These are phyloP conservation scores for Hemithea aestivaria DNA, from an alignment of 2,888 invertebrate species.

Conservation along the genomic window DNA sequence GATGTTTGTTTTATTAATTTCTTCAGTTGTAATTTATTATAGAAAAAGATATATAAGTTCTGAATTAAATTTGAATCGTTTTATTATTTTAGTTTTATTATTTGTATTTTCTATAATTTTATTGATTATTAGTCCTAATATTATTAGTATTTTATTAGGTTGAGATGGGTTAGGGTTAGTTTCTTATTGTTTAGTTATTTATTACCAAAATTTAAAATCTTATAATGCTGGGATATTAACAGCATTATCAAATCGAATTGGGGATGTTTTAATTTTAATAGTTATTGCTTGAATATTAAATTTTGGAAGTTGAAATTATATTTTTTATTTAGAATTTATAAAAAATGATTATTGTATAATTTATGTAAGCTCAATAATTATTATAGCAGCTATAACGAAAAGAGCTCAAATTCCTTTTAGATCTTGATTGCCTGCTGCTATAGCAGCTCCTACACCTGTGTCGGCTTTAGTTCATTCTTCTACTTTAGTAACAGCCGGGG, in stretches of 20 bases:
- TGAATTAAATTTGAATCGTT: constrained; percentile 80
- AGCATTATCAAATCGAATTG: constrained; percentile 85
- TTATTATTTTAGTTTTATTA: constrained; percentile 82
- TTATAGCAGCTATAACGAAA: constrained; percentile 83
- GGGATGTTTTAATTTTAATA: constrained; percentile 83
- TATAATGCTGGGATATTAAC: constrained; percentile 86
- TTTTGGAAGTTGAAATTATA: constrained; percentile 77
- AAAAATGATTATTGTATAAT: constrained; percentile 57
- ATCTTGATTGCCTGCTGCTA: constrained; percentile 85
- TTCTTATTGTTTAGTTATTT: constrained; percentile 86
- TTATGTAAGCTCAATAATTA: constrained; percentile 62
- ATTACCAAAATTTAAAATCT: constrained; percentile 83
- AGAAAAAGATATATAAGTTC: constrained; percentile 80
- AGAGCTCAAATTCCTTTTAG: constrained; percentile 91
- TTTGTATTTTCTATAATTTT: constrained; percentile 84
- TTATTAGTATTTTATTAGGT: constrained; percentile 84
- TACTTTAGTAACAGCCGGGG: constrained; percentile 87
- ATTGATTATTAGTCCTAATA: constrained; percentile 84
- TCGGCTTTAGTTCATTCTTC: constrained; percentile 88
- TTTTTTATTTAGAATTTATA: constrained; percentile 75
- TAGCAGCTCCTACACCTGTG: constrained; percentile 87
- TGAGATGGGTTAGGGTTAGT: constrained; percentile 85
- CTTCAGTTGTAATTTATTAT: constrained; percentile 82
- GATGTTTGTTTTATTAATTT: constrained; percentile 82
- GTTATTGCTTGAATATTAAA: constrained; percentile 78